Evolutionary conservation across 1,140 invertebrate genomes (phyloP).

Genomic region (Euura lappo): DNA sequence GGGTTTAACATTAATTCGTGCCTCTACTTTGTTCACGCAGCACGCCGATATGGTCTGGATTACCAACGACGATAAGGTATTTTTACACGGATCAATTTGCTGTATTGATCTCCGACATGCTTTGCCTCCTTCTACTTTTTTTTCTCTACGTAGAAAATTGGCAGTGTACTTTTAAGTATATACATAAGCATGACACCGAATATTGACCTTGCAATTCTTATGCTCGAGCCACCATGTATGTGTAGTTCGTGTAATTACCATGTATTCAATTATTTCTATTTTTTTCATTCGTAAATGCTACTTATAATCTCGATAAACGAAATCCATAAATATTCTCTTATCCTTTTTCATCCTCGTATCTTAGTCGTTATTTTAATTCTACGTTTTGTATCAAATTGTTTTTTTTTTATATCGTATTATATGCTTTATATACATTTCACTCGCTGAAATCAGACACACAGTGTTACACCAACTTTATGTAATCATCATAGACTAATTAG

Average conservation of each 20-base stretch:
- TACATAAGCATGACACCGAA: no score
- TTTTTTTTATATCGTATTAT: background rate
- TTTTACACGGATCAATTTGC: background rate
- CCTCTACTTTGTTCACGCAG: constrained; percentile 58
- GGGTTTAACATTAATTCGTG: constrained; percentile 42
- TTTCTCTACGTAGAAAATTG: no score
- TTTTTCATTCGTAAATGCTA: no score
- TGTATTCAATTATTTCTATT: no score
- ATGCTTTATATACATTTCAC: background rate
- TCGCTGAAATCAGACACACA: background rate
- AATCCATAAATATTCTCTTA: no score
- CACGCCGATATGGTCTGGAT: constrained; percentile 60
- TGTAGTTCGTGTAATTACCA: no score
- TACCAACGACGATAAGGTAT: constrained; percentile 58
- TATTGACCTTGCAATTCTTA: no score
- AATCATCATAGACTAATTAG: background rate
- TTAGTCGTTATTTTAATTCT: background rate
- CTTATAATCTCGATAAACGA: no score
- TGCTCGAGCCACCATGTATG: no score
- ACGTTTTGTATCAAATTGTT: background rate
- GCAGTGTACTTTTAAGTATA: no score
- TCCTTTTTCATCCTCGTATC: background rate
- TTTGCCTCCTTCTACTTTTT: no score
- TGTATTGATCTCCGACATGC: background rate
- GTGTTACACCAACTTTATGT: background rate